Conservation (phyloP, 2,113 vertebrate genomes). For the Nyctereutes procyonoides region DNA sequence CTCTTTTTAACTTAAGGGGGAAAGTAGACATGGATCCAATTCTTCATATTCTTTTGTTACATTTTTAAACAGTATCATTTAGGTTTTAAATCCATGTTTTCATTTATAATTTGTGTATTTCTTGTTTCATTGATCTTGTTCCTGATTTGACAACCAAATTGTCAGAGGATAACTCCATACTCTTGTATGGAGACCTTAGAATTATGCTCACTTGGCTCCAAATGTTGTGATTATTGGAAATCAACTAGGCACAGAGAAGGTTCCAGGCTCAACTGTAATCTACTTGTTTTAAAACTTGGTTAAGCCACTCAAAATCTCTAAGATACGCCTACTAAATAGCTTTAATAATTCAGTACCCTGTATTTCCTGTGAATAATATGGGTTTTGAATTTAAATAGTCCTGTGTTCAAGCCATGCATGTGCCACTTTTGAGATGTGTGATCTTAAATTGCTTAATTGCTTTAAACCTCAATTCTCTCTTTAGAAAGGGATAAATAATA, state of each 20-base stretch:
- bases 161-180: neutral
- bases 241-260: neutral
- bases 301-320: conserved; percentile 9
- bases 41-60: neutral
- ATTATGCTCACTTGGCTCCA: neutral
- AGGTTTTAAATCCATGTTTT: neutral
- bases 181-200: neutral
- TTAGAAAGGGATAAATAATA: conserved; percentile 7
- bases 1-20: neutral
- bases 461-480: conserved; percentile 2
- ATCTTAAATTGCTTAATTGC: neutral
- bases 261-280: neutral
- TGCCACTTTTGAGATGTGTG: neutral
- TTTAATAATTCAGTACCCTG: neutral
- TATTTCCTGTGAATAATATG: neutral
- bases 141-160: neutral
- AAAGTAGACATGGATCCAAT: neutral
- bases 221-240: conserved; percentile 29
- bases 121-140: conserved; percentile 29
- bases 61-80: neutral
- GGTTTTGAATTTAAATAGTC: neutral
- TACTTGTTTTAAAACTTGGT: neutral
- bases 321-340: neutral
- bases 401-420: neutral
- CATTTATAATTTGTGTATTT: neutral